These are phyloP conservation scores for Lepidochrysops patricia DNA, from an alignment of 2,888 invertebrate species.

Conservation along the genomic window DNA sequence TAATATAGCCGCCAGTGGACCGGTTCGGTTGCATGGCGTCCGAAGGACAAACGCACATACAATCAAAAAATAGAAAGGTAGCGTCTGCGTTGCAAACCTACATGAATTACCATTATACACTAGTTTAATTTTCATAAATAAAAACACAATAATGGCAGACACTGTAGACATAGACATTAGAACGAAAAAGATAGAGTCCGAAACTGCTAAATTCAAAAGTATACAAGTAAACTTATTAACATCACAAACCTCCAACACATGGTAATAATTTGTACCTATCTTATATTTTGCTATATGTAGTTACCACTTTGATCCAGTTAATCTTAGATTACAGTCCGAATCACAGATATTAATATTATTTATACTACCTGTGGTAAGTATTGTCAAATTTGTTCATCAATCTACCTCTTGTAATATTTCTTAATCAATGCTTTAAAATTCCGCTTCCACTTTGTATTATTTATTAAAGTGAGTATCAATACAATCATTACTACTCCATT, in stretches of 20 bases:
- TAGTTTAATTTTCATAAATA: not conserved
- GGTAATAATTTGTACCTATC: not conserved
- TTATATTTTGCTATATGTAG: not conserved
- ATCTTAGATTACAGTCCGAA: not conserved
- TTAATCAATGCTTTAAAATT: not conserved
- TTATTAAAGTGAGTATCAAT: conserved; percentile 14
- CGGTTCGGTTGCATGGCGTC: conserved; percentile 24
- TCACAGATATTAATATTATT: not conserved
- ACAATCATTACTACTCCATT: conserved; percentile 19
- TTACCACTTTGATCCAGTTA: not conserved
- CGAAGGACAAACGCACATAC: conserved; percentile 53
- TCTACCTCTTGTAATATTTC: not conserved
- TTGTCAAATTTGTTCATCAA: no score
- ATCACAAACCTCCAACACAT: not conserved
- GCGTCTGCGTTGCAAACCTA: no score
- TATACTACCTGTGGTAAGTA: no score
- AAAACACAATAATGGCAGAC: not conserved
- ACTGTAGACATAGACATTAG: not conserved
- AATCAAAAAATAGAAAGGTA: conserved; percentile 11
- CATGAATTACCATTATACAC: no score
- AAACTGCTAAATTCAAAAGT: no score
- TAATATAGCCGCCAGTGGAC: conserved; percentile 30
- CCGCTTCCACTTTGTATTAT: not conserved
- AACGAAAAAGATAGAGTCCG: not conserved
- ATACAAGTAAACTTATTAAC: not conserved